Percentiles rank a stretch among this genome's conserved stretches.
These are phyloP conservation scores for Momotus momota DNA, from an alignment of 2,797 vertebrate species.

Conservation along the genomic window DNA sequence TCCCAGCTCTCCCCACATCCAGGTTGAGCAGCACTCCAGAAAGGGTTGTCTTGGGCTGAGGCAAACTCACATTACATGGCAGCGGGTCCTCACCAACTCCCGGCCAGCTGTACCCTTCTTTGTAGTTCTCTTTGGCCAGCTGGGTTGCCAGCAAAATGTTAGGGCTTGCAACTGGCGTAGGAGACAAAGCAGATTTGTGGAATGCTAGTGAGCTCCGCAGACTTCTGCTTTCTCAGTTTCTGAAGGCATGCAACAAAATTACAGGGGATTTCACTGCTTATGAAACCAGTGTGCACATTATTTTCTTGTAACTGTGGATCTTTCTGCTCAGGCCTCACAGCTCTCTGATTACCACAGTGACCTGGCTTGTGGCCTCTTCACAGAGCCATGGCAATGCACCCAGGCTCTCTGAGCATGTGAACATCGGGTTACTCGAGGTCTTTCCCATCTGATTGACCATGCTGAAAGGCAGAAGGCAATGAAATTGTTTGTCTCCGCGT, in stretches of 20 bases:
- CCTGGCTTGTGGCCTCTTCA: not conserved
- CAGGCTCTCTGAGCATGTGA: not conserved
- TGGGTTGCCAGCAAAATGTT: not conserved
- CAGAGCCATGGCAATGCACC: not conserved
- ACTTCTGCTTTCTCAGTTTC: not conserved
- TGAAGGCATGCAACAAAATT: not conserved
- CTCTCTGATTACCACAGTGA: not conserved
- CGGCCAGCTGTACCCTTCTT: not conserved
- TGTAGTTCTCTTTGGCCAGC: not conserved
- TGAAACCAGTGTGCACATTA: not conserved
- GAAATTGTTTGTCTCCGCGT: not conserved
- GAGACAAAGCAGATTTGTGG: not conserved
- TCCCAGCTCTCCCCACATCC: not conserved
- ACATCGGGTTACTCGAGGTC: not conserved
- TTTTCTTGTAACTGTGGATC: not conserved
- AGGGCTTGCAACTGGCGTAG: not conserved
- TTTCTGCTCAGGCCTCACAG: not conserved
- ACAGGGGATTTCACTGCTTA: constrained; percentile 10
- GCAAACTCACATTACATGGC: not conserved
- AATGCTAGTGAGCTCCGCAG: not conserved
- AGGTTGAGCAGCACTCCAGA: not conserved
- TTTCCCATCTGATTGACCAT: not conserved
- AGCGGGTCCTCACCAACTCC: not conserved
- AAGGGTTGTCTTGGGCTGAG: not conserved
- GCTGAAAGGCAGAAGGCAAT: not conserved